phyloP scores from a whole-genome alignment of 2,888 invertebrate species.

The Chrysotoxum bicinctum region DNA sequence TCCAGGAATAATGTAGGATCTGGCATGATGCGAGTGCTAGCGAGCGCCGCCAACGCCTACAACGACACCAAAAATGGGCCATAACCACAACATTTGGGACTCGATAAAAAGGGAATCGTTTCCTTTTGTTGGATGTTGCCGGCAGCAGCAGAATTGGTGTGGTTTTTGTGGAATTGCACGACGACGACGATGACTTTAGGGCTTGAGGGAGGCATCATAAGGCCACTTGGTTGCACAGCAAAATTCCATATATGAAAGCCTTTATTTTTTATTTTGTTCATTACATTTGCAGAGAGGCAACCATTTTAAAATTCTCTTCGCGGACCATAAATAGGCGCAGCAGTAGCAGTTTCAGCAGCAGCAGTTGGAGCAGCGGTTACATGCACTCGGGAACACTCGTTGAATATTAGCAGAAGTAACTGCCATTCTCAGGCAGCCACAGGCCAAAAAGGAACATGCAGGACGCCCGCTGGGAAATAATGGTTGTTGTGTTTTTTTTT shows the following conservation, averaged over 20 bases:
- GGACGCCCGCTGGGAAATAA: constrained; percentile 56
- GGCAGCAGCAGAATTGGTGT: constrained; percentile 20
- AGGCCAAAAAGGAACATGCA: constrained; percentile 42
- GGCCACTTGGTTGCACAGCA: constrained; percentile 26
- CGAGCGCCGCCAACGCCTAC: constrained; percentile 38
- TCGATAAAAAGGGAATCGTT: constrained; percentile 69
- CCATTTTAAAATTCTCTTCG: constrained; percentile 68
- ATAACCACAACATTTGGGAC: constrained; percentile 72
- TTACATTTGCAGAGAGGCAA: constrained; percentile 30
- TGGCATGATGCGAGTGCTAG: not conserved
- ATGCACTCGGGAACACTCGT: constrained; percentile 49
- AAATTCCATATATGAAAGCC: constrained; percentile 8
- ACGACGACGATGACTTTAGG: not conserved
- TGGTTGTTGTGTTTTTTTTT: constrained; percentile 3
- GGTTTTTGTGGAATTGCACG: constrained; percentile 16
- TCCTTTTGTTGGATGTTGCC: constrained; percentile 42
- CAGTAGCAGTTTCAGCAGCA: constrained; percentile 4
- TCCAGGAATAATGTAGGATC: constrained; percentile 20
- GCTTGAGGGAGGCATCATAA: constrained; percentile 15
- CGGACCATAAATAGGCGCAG: constrained; percentile 68
- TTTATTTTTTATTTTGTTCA: constrained; percentile 12
- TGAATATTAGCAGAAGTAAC: constrained; percentile 64
- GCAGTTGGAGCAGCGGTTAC: constrained; percentile 45
- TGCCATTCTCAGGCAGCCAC: constrained; percentile 49
- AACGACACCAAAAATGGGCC: constrained; percentile 63